These are phyloP conservation scores for Anguilla japonica DNA, from an alignment of 2,113 vertebrate species.

Conservation along the genomic window DNA sequence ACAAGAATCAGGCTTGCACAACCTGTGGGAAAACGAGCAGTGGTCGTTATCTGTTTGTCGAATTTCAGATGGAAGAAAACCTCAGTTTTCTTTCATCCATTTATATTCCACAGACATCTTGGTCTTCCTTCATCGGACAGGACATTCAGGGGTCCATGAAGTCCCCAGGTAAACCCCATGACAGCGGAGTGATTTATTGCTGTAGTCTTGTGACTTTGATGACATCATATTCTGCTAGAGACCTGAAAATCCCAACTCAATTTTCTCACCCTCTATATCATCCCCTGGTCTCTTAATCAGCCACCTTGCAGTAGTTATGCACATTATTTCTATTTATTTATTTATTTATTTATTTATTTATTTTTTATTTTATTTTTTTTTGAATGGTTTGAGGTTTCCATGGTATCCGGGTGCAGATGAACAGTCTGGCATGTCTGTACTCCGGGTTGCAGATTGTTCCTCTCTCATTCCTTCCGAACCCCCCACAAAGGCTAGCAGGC, in stretches of 20 bases:
- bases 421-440: neutral
- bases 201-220: neutral
- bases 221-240: neutral
- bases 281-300: neutral
- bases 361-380: neutral
- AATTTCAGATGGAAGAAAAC: neutral
- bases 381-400: neutral
- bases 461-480: neutral
- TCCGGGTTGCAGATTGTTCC: neutral
- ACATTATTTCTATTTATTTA: neutral
- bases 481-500: neutral
- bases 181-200: neutral
- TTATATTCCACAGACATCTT: neutral
- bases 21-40: neutral
- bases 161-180: neutral
- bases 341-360: neutral
- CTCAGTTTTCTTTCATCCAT: neutral
- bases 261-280: neutral
- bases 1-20: neutral
- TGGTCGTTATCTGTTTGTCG: neutral
- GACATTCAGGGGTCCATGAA: neutral
- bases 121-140: neutral
- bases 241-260: conserved; percentile 4
- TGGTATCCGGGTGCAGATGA: neutral
- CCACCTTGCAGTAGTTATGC: neutral